Conservation (phyloP, 2,797 vertebrate genomes). For the Leptodactylus fallax region DNA sequence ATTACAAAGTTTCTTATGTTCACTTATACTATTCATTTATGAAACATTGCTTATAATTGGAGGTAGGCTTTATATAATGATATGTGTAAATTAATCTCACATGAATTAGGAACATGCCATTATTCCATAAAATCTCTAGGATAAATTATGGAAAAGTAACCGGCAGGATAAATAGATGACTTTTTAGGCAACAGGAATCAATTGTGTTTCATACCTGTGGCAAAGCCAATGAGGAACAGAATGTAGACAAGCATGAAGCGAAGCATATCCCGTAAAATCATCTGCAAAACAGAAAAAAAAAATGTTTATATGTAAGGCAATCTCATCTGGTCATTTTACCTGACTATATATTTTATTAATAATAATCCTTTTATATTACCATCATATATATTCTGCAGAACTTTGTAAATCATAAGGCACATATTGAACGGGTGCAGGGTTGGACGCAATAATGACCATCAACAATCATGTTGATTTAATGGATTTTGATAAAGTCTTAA, state of each 20-base stretch:
- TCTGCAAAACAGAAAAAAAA: slow-evolving; percentile 75
- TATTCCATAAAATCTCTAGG: background rate
- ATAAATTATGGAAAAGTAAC: background rate
- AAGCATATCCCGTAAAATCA: slow-evolving; percentile 91
- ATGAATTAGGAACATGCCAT: background rate
- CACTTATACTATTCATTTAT: too few relatives aligned
- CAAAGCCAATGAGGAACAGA: slow-evolving; percentile 93
- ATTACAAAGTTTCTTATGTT: too few relatives aligned
- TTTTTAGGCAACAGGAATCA: background rate
- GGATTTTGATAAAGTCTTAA: too few relatives aligned
- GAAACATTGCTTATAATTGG: too few relatives aligned
- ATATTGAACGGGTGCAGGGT: too few relatives aligned
- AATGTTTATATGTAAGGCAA: background rate
- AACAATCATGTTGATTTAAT: too few relatives aligned
- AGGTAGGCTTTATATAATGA: background rate
- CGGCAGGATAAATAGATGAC: background rate
- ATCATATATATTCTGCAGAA: too few relatives aligned
- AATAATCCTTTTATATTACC: too few relatives aligned
- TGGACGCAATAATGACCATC: too few relatives aligned
- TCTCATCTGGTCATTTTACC: too few relatives aligned
- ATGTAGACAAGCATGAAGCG: slow-evolving; percentile 92
- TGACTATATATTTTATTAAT: too few relatives aligned
- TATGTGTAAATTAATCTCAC: background rate
- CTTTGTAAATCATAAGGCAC: too few relatives aligned
- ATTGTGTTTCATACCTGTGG: slow-evolving; percentile 83